Evolutionary conservation across 2,888 invertebrate species (phyloP), one percentile per base, ranked within the genome.

Genomic region (Agrotis segetum): DNA sequence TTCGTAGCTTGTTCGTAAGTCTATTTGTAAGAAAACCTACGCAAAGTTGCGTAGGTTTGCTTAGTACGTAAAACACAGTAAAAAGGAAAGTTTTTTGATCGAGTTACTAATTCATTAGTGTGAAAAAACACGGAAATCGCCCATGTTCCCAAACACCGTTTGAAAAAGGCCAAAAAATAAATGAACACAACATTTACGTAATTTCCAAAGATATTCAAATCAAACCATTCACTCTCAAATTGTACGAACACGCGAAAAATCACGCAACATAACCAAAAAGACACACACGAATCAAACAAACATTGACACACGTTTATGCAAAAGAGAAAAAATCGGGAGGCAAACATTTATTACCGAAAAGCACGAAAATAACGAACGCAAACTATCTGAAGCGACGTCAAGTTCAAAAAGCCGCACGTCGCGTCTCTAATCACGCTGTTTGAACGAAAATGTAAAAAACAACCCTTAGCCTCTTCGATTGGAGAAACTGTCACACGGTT

Each of bases 401-500:
- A 92, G 93, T 92, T 95, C 95, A 94, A 95, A 93, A 92, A 91
- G 91, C 89, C 84, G 87, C 88, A 88, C 85, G 84, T 86, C 88
- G 85, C 82, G 81, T 91, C 94, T 95, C 95, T 96, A 96, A 96
- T 96, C 96, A 96, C 92, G 87, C 91, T 95, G 93, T 96, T 96
- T 96, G 96, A 94, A 95, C 93, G 94, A 93, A 95, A 94, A 90
- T 93, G 90, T 91, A 90, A 87, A 91, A 93, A 93, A 76, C 85
- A 92, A 92, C 85, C 94, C 93, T 93, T 92, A 90, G 91, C 87
- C 82, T 82, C 85, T 92, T 92, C 94, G 94, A 93, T 94, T 92
- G 94, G 91, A 92, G 92, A 91, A 95, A 95, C 95, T 96, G 96
- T 96, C 96, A 95, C 95, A 92, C 91, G 93, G 91, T 90, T 93